Percentiles rank a stretch among this genome's conserved stretches.
These are phyloP conservation scores for Eurois occulta DNA, from an alignment of 2,888 invertebrate species.

Conservation along the genomic window DNA sequence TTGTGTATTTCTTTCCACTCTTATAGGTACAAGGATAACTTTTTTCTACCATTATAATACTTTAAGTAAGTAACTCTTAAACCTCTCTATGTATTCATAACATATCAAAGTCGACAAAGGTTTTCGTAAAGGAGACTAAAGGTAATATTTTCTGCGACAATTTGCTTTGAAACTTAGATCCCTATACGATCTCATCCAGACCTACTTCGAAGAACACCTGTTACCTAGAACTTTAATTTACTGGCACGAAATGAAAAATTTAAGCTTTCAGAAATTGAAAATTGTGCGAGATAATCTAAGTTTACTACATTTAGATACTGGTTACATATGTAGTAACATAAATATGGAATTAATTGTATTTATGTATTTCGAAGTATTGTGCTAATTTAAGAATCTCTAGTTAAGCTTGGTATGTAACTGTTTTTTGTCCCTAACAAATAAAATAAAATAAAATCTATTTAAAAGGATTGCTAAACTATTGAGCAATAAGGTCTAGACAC, in stretches of 20 bases:
- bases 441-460: too few relatives aligned
- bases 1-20: too few relatives aligned
- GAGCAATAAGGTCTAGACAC: too few relatives aligned
- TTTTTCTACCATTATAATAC: slow-evolving; percentile 1
- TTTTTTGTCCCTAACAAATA: too few relatives aligned
- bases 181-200: slow-evolving; percentile 10
- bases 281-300: slow-evolving; percentile 10
- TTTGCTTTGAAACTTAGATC: slow-evolving; percentile 36
- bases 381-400: too few relatives aligned
- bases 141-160: slow-evolving; percentile 30
- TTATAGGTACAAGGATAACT: not conserved
- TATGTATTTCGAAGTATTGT: too few relatives aligned
- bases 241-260: slow-evolving; percentile 42
- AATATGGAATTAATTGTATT: too few relatives aligned
- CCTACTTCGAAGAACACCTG: slow-evolving; percentile 47
- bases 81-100: slow-evolving; percentile 7
- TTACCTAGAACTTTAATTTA: slow-evolving; percentile 41
- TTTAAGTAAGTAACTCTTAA: not conserved
- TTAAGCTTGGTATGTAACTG: too few relatives aligned
- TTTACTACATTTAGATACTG: too few relatives aligned
- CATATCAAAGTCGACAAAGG: slow-evolving; percentile 27
- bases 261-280: slow-evolving; percentile 35
- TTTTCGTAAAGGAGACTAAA: slow-evolving; percentile 13
- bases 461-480: too few relatives aligned
- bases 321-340: too few relatives aligned